These are phyloP conservation scores for Nothobranchius kuhntae DNA, from an alignment of 2,113 vertebrate species.

Conservation along the genomic window DNA sequence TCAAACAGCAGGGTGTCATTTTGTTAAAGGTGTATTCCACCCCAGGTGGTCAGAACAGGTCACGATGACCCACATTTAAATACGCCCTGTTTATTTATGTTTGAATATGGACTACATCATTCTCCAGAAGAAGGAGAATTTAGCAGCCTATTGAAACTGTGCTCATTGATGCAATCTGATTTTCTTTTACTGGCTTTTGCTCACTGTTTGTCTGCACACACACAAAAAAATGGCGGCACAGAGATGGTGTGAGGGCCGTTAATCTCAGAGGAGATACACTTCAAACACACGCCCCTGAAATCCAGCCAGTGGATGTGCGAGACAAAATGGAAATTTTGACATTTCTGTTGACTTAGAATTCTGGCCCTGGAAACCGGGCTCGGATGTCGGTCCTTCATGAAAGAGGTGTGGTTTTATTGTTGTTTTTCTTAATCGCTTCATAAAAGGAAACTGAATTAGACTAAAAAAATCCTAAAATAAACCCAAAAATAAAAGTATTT, in stretches of 20 bases:
- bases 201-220: slow-evolving; percentile 25
- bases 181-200: no score
- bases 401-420: slow-evolving; percentile 4
- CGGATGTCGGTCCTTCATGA: slow-evolving; percentile 14
- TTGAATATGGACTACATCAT: not conserved
- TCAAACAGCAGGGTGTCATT: slow-evolving; percentile 42
- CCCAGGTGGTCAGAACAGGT: slow-evolving; percentile 38
- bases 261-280: slow-evolving; percentile 40
- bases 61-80: slow-evolving; percentile 30
- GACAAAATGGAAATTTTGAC: slow-evolving; percentile 78
- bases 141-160: not conserved
- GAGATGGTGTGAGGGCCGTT: slow-evolving; percentile 15
- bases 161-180: no score
- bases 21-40: slow-evolving; percentile 55
- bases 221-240: slow-evolving; percentile 17
- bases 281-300: slow-evolving; percentile 55
- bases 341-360: slow-evolving; percentile 69
- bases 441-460: not conserved
- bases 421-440: slow-evolving; percentile 4
- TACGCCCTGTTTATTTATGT: slow-evolving; percentile 7
- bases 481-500: not conserved
- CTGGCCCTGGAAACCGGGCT: slow-evolving; percentile 36
- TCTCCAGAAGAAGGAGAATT: not conserved
- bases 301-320: slow-evolving; percentile 40
- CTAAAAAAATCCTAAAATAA: not conserved